A percentile compares a stretch with the other conserved stretches of the same genome.
These are phyloP conservation scores for Amphipyra berbera DNA, from an alignment of 2,888 invertebrate species.

Conservation along the genomic window DNA sequence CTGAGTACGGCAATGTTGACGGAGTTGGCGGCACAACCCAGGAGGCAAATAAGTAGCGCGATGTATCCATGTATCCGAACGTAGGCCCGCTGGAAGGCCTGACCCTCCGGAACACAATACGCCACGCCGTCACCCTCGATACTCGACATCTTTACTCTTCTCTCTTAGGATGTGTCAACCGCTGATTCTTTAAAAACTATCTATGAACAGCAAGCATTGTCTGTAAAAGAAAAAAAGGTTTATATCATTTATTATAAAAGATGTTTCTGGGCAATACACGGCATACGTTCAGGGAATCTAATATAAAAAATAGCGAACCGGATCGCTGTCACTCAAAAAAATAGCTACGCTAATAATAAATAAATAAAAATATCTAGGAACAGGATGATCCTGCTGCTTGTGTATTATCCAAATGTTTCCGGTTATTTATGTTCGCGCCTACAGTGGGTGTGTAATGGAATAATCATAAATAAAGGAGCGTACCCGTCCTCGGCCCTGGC, in stretches of 20 bases:
- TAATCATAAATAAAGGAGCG: conserved; percentile 61
- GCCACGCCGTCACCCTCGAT: conserved; percentile 66
- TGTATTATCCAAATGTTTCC: conserved; percentile 56
- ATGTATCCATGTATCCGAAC: conserved; percentile 95
- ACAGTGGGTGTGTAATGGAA: conserved; percentile 57
- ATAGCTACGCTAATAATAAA: conserved; percentile 24
- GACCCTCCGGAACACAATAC: conserved; percentile 89
- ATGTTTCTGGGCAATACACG: conserved; percentile 16
- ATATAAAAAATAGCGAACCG: conserved; percentile 23
- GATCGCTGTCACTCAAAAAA: conserved; percentile 51
- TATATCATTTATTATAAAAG: conserved; percentile 21
- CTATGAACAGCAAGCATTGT: conserved; percentile 43
- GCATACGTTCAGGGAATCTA: conserved; percentile 25
- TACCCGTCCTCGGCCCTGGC: conserved; percentile 39
- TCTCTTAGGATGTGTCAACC: conserved; percentile 15
- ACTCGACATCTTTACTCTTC: conserved; percentile 59
- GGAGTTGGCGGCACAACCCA: conserved; percentile 96
- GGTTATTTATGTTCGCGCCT: conserved; percentile 63
- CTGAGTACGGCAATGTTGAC: conserved; percentile 97
- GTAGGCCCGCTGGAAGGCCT: conserved; percentile 91
- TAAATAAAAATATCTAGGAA: conserved; percentile 32
- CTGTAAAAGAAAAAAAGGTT: conserved; percentile 50
- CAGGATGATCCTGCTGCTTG: conserved; percentile 53
- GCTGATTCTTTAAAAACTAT: conserved; percentile 31
- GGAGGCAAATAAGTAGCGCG: conserved; percentile 95